These are phyloP conservation scores for Dexiosoma caninum DNA, from an alignment of 2,888 invertebrate genomes.

Conservation along the genomic window DNA sequence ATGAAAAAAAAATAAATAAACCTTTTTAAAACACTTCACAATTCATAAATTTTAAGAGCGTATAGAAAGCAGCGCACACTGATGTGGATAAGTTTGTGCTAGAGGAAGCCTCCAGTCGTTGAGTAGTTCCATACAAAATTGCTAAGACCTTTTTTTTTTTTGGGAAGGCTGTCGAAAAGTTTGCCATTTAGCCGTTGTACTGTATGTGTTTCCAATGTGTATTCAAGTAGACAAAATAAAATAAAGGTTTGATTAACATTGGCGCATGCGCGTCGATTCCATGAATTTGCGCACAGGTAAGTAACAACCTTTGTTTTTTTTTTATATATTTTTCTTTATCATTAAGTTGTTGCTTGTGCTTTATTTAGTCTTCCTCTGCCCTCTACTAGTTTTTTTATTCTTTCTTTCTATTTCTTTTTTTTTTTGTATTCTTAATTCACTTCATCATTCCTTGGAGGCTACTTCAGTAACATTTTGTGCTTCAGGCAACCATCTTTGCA, in stretches of 20 bases:
- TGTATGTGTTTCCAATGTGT: not conserved
- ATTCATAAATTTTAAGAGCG: conserved; percentile 38
- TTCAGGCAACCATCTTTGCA: not conserved
- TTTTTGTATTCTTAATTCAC: not conserved
- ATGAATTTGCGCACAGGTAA: conserved; percentile 60
- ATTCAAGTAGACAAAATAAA: not conserved
- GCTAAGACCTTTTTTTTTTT: conserved; percentile 4
- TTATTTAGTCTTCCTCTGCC: too few species aligned
- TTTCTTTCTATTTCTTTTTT: not conserved
- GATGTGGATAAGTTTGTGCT: not conserved
- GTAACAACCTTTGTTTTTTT: not conserved
- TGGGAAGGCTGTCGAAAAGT: conserved; percentile 13
- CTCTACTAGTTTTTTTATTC: not conserved
- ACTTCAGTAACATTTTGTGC: conserved; percentile 27
- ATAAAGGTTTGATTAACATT: conserved; percentile 57
- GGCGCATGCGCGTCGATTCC: conserved; percentile 64
- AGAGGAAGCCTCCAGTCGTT: not conserved
- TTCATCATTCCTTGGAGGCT: conserved; percentile 17
- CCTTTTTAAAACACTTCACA: conserved; percentile 47
- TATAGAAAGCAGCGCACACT: not conserved
- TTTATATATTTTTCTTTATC: not conserved
- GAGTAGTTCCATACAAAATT: conserved; percentile 14
- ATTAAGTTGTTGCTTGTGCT: conserved; percentile 16
- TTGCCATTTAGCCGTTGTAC: conserved; percentile 1
- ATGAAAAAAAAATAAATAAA: not conserved